Base-by-base conservation (phyloP, 2,888 invertebrate species). In the Baronia brevicornis region DNA sequence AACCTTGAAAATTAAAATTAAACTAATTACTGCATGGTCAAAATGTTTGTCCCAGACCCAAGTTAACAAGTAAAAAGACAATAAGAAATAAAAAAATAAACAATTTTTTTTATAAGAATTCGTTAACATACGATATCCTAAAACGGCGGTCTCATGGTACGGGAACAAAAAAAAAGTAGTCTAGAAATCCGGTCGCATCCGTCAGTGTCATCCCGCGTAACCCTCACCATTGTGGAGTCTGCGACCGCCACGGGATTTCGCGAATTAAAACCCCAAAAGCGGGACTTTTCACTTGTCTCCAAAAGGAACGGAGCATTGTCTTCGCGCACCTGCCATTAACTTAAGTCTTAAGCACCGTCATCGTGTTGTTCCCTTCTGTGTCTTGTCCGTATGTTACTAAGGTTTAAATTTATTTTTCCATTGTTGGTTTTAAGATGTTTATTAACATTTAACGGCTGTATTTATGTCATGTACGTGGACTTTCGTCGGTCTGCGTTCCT, bases 221-320 rank as follows among this genome's bases (percentile, higher is more conserved):
- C 57, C 40, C 38, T 52, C 41, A 39, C 66, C 70, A 73, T 77
- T 79, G 78, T 73, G 59, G 67, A 62, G 65, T 69, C 63, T 61
- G 57, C 52, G 45, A 46, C 44, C 54, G 51, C 54, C 44, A 46
- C 62, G 55, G 64, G 61, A 71, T 71, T 72, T 71, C 63, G 60
- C 66, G 67, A 75, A 75, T 74, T 70, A 72, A 75, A 69, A 60
- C 60, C 69, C 68, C 66, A 73, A 78, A 72, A 62, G 65, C 58
- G 51, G 61, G 55, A 50, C 48, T 53, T 41, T 70, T 58, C 55
- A 58, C 67, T 66, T 75, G 73, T 71, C 70, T 66, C 70, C 68
- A 68, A 72, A 77, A 77, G 68, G 68, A 65, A 68, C 68, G 67
- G 51, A 54, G 70, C 70, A 75, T 77, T 78, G 78, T 77, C 71